Percentiles rank a stretch among this genome's conserved stretches.
Conservation (phyloP, 2,888 invertebrate genomes). For the Polietes domitor region DNA sequence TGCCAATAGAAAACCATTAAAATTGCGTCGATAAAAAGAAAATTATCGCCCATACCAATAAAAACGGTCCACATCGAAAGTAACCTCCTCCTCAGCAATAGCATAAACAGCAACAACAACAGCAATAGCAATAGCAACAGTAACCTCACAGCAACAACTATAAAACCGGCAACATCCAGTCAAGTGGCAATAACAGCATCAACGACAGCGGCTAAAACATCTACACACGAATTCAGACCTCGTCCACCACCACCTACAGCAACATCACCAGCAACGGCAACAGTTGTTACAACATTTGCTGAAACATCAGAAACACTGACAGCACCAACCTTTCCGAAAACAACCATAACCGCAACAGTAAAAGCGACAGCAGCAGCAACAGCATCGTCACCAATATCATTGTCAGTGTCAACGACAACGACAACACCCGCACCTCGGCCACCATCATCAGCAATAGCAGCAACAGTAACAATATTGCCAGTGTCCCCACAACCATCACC, state of each 20-base stretch:
- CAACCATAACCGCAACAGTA: conserved; percentile 38
- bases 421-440: conserved; percentile 30
- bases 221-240: conserved; percentile 25
- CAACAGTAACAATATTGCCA: conserved; percentile 41
- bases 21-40: conserved; percentile 79
- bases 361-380: not conserved
- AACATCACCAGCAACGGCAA: conserved; percentile 62
- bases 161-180: conserved; percentile 11
- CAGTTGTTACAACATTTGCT: conserved; percentile 60
- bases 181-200: conserved; percentile 44
- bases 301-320: conserved; percentile 49
- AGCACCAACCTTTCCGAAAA: conserved; percentile 50
- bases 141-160: not conserved
- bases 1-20: conserved; percentile 74
- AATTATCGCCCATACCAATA: conserved; percentile 74
- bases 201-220: conserved; percentile 53
- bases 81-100: conserved; percentile 12
- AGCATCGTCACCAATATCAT: not conserved
- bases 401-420: not conserved
- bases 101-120: conserved; percentile 6
- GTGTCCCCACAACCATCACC: conserved; percentile 40
- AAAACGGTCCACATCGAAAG: conserved; percentile 62
- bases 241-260: conserved; percentile 54
- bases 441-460: conserved; percentile 37
- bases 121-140: conserved; percentile 3